A percentile compares a stretch with the other conserved stretches of the same genome.
These are phyloP conservation scores for Drosophila paulistorum DNA, from an alignment of 1,140 invertebrate genomes.

Conservation along the genomic window DNA sequence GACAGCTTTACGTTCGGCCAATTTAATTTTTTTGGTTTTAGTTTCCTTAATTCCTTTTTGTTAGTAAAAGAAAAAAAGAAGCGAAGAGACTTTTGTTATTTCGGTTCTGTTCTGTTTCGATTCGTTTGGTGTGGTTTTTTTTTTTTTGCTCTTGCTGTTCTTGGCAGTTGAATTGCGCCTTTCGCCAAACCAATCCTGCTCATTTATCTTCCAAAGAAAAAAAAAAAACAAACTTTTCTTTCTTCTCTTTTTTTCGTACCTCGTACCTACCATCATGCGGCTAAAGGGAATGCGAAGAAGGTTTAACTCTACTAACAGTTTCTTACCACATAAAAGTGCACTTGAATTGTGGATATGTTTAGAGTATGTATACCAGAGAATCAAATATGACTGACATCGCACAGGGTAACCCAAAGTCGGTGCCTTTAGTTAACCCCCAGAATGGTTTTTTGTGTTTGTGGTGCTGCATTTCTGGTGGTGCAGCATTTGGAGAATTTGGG, in stretches of 20 bases:
- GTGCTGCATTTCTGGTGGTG: constrained; percentile 33
- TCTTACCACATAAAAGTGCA: neutral
- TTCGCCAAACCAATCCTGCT: constrained; percentile 78
- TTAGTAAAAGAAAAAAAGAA: constrained; percentile 9
- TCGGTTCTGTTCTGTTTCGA: constrained; percentile 16
- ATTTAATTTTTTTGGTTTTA: neutral
- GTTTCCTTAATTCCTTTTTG: constrained; percentile 10
- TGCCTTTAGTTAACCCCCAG: neutral
- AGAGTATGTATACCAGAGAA: neutral
- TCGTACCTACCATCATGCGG: neutral
- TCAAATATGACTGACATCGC: neutral
- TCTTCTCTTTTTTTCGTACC: constrained; percentile 58
- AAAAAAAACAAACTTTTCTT: constrained; percentile 51
- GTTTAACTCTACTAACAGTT: neutral
- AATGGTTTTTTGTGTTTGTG: constrained; percentile 21
- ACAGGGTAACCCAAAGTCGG: neutral
- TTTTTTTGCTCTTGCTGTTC: constrained; percentile 18
- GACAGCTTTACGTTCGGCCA: neutral
- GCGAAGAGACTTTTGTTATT: constrained; percentile 56
- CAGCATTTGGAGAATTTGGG: constrained; percentile 78
- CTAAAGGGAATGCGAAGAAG: neutral
- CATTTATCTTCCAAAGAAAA: constrained; percentile 62
- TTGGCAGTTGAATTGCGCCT: constrained; percentile 79
- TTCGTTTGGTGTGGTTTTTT: constrained; percentile 18
- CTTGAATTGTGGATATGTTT: neutral